Evolutionary conservation across 2,113 vertebrate species (phyloP).

Genomic region (Ursus arctos): DNA sequence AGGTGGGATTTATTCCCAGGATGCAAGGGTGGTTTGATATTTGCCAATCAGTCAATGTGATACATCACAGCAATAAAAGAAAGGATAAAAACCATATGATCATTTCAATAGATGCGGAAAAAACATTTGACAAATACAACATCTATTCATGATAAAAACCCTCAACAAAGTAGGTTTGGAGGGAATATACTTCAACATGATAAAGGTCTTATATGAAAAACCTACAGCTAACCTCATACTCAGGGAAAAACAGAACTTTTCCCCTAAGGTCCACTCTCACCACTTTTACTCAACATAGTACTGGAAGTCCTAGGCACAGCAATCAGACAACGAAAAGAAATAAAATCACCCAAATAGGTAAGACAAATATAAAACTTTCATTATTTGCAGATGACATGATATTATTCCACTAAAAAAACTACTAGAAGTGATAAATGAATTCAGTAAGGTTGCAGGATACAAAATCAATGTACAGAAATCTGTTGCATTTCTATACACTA

Average conservation of each 20-base stretch:
- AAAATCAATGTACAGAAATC: background rate
- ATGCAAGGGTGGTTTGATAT: background rate
- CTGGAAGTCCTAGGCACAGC: background rate
- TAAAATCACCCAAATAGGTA: background rate
- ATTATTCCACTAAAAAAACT: background rate
- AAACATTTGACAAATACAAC: background rate
- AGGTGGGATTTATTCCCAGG: background rate
- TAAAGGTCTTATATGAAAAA: background rate
- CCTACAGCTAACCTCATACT: background rate
- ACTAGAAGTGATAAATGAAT: background rate
- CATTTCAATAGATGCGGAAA: background rate
- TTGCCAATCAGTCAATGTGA: background rate
- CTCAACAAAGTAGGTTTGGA: background rate
- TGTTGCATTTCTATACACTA: background rate
- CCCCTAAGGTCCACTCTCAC: background rate
- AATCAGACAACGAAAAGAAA: background rate
- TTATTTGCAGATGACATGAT: background rate
- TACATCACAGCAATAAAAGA: background rate
- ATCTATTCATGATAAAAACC: background rate
- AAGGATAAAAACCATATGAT: background rate
- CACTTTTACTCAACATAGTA: background rate
- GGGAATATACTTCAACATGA: background rate
- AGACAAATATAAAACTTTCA: background rate
- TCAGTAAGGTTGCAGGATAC: background rate
- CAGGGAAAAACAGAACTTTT: background rate